Evolutionary conservation across 2,888 invertebrate genomes (phyloP), one percentile per base, ranked within the genome.

Genomic region (Folsomia manolachei): DNA sequence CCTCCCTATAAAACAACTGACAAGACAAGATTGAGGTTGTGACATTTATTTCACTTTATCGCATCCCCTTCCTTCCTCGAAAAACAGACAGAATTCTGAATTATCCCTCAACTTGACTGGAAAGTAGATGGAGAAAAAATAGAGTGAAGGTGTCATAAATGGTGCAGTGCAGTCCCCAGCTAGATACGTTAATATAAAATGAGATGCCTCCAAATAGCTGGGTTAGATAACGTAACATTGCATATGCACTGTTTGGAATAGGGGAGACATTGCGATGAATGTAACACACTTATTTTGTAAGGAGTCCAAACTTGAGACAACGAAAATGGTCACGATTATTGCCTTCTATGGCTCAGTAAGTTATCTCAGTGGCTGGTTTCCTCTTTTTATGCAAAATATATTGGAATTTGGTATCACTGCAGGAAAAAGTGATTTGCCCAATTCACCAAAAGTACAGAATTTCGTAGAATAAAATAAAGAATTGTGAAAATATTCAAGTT

Each of bases 31-130:
- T 14, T 62, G 4, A 62, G 62, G 7, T 64, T 27, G 64, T 64
- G 64, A 64, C 64, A 64, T 64, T 64, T 64, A 64, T 64, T 64
- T 64, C 27, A 60, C 60, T 60, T 39, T 39, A 39, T 39, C 39
- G 39, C 39, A 39, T 39, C 39, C 39, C 39, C 39, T 14, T 39
- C 39, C 14, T 39, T 14, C n/a, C n/a, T n/a, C n/a, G n/a, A n/a
- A n/a, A n/a, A n/a, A n/a, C n/a, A n/a, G n/a, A n/a, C n/a, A n/a
- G n/a, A n/a, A n/a, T 39, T 9, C 39, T 39, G 39, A 39, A 39
- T 14, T n/a, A n/a, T n/a, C n/a, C n/a, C n/a, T n/a, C n/a, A 4
- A 39, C 39, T 39, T 39, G 4, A 39, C 14, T 39, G 39, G 14
- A 4, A 9, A 9, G 14, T 39, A 14, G 39, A 39, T 39, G 39